Base-by-base conservation (phyloP, 1,140 invertebrate species). In the Rhopalosiphum maidis region DNA sequence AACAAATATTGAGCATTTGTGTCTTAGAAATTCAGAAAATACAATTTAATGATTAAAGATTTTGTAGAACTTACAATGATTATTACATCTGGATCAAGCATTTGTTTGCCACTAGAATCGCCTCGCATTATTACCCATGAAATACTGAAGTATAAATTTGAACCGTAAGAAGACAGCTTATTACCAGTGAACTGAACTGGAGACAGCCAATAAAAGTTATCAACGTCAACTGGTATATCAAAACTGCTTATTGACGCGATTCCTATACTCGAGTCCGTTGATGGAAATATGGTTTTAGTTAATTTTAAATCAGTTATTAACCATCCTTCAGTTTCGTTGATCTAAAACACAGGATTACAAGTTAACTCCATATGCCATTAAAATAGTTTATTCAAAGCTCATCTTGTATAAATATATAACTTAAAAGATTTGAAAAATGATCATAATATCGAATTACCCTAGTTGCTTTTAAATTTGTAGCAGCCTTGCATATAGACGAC, bases 141-240 rank as follows among this genome's bases (percentile, higher is more conserved):
- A 35, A 99, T 96, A 68, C 96, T 96, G 94, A 98, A 98, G 30
- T 96, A 96, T 21, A 99, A 95, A 89, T 96, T 96, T 15, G 98
- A 97, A 1, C 98, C 98, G 95, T 99, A 99, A 88, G 97, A 97
- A 91, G 97, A 96, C 88, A 98, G 95, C 94, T 96, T 96, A 95
- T 98, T 97, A 7, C 97, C 97, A 83, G 95, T 95, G 95, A 97
- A 98, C 6, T 97, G 96, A 93, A 96, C 95, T 9, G 98, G 98
- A 48, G 98, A 98, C 93, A 97, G 95, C 98, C 98, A 99, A 95
- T 98, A 99, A 94, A 98, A 98, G 86, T 97, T 96, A 94, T 97
- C 97, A 94, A 97, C 96, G 23, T 96, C 96, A 43, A 30, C 37
- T 2, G 96, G 95, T 94, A 97, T 95, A 93, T 98, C 97, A 94